Evolutionary conservation across 2,113 vertebrate species (phyloP).

Genomic region (Arvicanthis niloticus): DNA sequence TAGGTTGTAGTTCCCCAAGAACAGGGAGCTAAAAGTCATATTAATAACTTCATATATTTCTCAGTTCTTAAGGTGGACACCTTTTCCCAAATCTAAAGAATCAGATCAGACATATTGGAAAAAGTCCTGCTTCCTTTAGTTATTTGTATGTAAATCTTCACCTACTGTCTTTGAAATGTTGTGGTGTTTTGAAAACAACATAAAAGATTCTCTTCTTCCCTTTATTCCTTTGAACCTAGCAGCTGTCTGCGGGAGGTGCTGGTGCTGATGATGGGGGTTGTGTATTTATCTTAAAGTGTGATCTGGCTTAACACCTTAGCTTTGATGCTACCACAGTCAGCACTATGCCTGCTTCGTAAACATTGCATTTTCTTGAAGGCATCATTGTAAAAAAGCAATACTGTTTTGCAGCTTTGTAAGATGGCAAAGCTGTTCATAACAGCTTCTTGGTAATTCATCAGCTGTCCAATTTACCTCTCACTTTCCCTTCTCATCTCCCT

Average conservation of each 20-base stretch:
- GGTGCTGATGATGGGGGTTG: background rate
- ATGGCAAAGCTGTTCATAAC: conserved; percentile 58
- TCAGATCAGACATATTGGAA: background rate
- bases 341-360: conserved; percentile 23
- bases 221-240: conserved; percentile 31
- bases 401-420: conserved; percentile 48
- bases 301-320: conserved; percentile 36
- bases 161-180: conserved; percentile 48
- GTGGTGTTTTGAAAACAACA: conserved; percentile 38
- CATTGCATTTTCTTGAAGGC: conserved; percentile 32
- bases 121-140: conserved; percentile 32
- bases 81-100: background rate
- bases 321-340: conserved; percentile 25
- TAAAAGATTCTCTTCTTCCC: conserved; percentile 11
- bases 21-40: background rate
- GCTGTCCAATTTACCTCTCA: conserved; percentile 45
- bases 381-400: conserved; percentile 60
- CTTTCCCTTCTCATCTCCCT: conserved; percentile 46
- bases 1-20: background rate
- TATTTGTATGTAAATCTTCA: conserved; percentile 48
- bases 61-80: background rate
- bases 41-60: conserved; percentile 32
- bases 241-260: background rate
- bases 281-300: background rate
- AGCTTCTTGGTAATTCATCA: conserved; percentile 60